A percentile compares a stretch with the other conserved stretches of the same genome.
phyloP scores from a whole-genome alignment of 2,888 invertebrate genomes.

The Epirrhoe alternata region DNA sequence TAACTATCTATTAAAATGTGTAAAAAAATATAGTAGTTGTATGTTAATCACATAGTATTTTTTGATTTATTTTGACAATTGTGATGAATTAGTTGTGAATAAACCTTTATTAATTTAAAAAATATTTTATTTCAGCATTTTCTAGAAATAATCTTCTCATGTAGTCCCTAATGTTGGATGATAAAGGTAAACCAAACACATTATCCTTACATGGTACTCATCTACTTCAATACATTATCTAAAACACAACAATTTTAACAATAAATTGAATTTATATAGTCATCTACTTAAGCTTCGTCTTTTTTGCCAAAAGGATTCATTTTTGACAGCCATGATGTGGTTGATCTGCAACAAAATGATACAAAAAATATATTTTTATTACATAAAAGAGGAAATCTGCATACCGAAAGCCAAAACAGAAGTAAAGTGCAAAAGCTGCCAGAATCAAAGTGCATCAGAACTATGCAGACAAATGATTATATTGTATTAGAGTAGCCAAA shows the following conservation, averaged over 20 bases:
- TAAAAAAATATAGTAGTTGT: not conserved
- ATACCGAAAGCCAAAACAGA: no score
- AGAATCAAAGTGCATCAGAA: no score
- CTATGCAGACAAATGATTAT: no score
- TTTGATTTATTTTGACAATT: constrained; percentile 28
- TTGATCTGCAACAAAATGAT: constrained; percentile 60
- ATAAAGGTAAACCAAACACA: constrained; percentile 18
- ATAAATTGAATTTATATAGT: constrained; percentile 44
- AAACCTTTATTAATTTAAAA: constrained; percentile 16
- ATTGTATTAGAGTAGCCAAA: no score
- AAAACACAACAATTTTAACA: constrained; percentile 67
- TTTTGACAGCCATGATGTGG: constrained; percentile 89
- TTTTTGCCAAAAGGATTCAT: constrained; percentile 92
- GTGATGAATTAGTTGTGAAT: constrained; percentile 35
- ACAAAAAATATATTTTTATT: constrained; percentile 4
- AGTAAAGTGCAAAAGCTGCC: no score
- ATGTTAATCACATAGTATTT: constrained; percentile 19
- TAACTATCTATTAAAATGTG: not conserved
- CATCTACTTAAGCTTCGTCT: constrained; percentile 80
- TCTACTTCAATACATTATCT: constrained; percentile 69
- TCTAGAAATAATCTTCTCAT: not conserved
- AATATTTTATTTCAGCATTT: constrained; percentile 13
- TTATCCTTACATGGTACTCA: constrained; percentile 49
- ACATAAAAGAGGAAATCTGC: no score
- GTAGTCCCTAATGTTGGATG: not conserved